phyloP scores from a whole-genome alignment of 2,113 vertebrate genomes.

The Uria lomvia region DNA sequence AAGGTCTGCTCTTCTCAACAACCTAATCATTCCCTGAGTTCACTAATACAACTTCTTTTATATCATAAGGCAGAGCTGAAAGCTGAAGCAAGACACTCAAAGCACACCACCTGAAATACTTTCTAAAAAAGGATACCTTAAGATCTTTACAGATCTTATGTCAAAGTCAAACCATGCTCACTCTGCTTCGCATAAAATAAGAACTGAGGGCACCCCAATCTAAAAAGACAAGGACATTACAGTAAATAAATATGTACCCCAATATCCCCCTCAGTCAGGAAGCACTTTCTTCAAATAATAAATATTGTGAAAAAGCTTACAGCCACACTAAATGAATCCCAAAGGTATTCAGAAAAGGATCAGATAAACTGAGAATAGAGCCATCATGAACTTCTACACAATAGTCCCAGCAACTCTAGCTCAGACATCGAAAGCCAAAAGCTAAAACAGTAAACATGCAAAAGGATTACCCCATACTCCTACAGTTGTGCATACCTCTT shows the following conservation, averaged over 20 bases:
- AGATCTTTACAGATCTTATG: not conserved
- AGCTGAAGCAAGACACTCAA: not conserved
- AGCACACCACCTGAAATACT: not conserved
- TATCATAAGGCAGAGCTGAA: not conserved
- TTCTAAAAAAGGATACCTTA: not conserved
- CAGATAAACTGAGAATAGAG: not conserved
- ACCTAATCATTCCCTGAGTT: not conserved
- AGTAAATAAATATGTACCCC: not conserved
- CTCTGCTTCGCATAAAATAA: not conserved
- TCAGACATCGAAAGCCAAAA: not conserved
- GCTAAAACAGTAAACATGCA: not conserved
- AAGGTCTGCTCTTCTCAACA: not conserved
- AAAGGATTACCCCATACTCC: not conserved
- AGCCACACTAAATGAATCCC: not conserved
- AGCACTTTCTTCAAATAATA: not conserved
- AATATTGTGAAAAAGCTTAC: not conserved
- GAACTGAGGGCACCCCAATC: not conserved
- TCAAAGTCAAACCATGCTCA: not conserved
- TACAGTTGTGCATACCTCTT: not conserved
- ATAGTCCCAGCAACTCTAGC: not conserved
- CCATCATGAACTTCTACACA: not conserved
- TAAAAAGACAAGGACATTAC: not conserved
- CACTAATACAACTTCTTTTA: not conserved
- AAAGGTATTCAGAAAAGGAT: not conserved
- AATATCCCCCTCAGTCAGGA: not conserved